These are phyloP conservation scores for Oophaga sylvatica DNA, from an alignment of 2,797 vertebrate species.

Conservation along the genomic window DNA sequence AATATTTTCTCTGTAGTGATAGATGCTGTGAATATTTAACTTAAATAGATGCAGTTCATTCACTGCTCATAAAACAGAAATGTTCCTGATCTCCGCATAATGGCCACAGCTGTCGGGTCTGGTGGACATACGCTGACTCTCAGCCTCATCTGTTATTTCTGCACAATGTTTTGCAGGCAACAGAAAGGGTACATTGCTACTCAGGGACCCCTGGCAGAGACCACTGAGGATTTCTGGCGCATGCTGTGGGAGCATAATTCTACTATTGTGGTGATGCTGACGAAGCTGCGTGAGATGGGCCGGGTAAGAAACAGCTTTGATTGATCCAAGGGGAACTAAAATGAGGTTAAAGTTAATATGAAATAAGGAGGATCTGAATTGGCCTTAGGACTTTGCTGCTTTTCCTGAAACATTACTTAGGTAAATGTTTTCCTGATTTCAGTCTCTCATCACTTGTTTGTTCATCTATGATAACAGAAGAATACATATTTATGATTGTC, in stretches of 20 bases:
- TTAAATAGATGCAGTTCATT: background rate
- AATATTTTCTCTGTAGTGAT: constrained; percentile 39
- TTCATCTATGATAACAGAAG: background rate
- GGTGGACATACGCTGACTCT: background rate
- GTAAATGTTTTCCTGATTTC: background rate
- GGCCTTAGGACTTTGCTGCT: background rate
- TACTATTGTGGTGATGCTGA: constrained; percentile 97
- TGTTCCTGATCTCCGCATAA: background rate
- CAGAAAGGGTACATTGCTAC: constrained; percentile 97
- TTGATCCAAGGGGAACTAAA: background rate
- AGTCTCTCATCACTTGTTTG: background rate
- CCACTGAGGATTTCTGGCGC: constrained; percentile 97
- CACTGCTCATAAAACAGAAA: background rate
- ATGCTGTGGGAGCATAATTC: constrained; percentile 99
- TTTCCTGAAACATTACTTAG: background rate
- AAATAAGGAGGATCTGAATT: background rate
- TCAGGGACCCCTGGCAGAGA: constrained; percentile 92
- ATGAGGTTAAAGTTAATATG: background rate
- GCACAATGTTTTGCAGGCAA: constrained; percentile 77
- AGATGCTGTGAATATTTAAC: background rate
- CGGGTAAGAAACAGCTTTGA: constrained; percentile 75
- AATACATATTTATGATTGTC: background rate
- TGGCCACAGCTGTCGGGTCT: background rate
- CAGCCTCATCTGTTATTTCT: constrained; percentile 19
- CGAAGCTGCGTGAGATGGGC: constrained; percentile 95